Conservation (phyloP, 2,888 invertebrate species). For the Nomada hirtipes region DNA sequence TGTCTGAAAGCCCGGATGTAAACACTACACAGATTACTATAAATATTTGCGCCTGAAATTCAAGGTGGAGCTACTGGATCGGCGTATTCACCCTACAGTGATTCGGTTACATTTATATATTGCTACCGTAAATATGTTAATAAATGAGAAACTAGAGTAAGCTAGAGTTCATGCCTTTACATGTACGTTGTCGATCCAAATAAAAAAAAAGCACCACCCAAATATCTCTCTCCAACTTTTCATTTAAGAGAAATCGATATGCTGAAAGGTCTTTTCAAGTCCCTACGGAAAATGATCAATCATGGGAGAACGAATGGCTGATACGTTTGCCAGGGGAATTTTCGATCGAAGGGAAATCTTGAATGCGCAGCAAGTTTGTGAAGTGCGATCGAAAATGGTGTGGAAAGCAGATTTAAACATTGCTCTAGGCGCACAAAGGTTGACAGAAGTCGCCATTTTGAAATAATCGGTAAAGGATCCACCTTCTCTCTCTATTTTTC, state of each 20-base stretch:
- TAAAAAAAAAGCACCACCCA: conserved; percentile 6
- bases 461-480: conserved; percentile 60
- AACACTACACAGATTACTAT: conserved; percentile 50
- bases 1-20: conserved; percentile 46
- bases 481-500: conserved; percentile 11
- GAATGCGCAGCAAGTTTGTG: neutral
- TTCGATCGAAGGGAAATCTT: neutral
- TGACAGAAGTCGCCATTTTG: conserved; percentile 72
- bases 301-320: neutral
- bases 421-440: conserved; percentile 46
- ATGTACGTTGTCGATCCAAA: neutral
- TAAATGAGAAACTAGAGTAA: neutral
- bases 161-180: neutral
- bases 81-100: neutral
- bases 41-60: conserved; percentile 50
- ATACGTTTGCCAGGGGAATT: neutral
- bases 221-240: neutral
- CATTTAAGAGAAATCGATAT: conserved; percentile 40
- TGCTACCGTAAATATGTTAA: neutral
- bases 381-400: neutral
- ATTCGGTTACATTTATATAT: neutral
- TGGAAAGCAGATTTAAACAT: conserved; percentile 40
- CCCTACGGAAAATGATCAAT: neutral
- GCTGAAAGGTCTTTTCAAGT: neutral
- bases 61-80: conserved; percentile 4